Evolutionary conservation across 2,888 invertebrate genomes (phyloP).

Genomic region (Meiosimyza decipiens): DNA sequence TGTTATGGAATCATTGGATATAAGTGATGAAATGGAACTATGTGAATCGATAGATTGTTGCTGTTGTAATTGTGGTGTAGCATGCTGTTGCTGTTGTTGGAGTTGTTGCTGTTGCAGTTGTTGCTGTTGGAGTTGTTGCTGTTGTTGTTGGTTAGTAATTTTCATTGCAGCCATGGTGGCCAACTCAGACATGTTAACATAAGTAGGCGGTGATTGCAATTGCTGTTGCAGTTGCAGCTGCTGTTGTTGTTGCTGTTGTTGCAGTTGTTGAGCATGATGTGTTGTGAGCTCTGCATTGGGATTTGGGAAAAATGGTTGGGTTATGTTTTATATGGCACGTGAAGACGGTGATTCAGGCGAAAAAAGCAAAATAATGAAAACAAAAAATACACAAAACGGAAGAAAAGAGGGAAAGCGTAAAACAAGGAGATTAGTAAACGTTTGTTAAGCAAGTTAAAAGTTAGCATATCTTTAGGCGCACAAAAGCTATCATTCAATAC

Average conservation of each 20-base stretch:
- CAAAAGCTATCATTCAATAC: conserved; percentile 6
- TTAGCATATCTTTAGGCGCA: conserved; percentile 17
- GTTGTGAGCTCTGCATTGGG: conserved; percentile 58
- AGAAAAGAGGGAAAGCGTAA: conserved; percentile 41
- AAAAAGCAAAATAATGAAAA: conserved; percentile 39
- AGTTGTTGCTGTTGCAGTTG: conserved; percentile 46
- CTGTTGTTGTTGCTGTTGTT: conserved; percentile 52
- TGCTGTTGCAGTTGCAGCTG: conserved; percentile 50
- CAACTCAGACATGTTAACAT: conserved; percentile 92
- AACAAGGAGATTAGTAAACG: conserved; percentile 52
- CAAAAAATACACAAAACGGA: conserved; percentile 27
- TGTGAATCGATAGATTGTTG: conserved; percentile 68
- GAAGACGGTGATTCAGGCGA: conserved; percentile 7
- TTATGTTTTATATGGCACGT: conserved; percentile 11
- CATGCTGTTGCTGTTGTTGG: conserved; percentile 41
- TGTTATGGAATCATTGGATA: conserved; percentile 61
- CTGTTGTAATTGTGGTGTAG: conserved; percentile 63
- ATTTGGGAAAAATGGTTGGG: conserved; percentile 28
- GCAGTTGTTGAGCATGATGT: conserved; percentile 60
- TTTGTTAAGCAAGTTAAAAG: conserved; percentile 46
- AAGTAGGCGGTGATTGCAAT: conserved; percentile 75
- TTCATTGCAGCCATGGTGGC: conserved; percentile 83
- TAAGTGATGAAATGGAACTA: conserved; percentile 57
- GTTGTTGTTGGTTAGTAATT: conserved; percentile 70
- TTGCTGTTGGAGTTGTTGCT: conserved; percentile 53